Percentiles rank a stretch among this genome's conserved stretches.
phyloP scores from a whole-genome alignment of 1,140 invertebrate genomes.

The Acromyrmex echinatior region DNA sequence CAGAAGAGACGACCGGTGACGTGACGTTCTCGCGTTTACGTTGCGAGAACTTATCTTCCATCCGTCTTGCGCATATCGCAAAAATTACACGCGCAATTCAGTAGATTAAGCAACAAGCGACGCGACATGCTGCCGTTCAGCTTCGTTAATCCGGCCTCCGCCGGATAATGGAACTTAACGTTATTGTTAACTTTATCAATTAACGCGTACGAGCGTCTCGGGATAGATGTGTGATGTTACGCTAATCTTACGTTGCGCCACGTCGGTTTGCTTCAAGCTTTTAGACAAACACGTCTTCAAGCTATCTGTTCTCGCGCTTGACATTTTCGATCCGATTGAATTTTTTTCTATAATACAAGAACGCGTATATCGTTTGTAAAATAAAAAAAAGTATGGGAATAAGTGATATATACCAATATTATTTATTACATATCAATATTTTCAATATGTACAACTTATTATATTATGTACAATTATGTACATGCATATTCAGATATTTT shows the following conservation, averaged over 20 bases:
- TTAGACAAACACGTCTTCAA: neutral
- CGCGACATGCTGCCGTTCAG: neutral
- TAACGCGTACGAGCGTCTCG: neutral
- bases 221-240: neutral
- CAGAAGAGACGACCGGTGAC: neutral
- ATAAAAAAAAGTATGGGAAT: neutral
- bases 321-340: neutral
- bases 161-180: slow-evolving; percentile 12
- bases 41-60: slow-evolving; percentile 18
- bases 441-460: neutral
- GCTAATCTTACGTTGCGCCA: slow-evolving; percentile 13
- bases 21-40: slow-evolving; percentile 32
- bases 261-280: neutral
- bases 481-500: neutral
- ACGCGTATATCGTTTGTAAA: neutral
- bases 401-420: neutral
- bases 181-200: slow-evolving; percentile 53
- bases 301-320: neutral
- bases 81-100: slow-evolving; percentile 51
- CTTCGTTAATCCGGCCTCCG: neutral
- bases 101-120: slow-evolving; percentile 27
- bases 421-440: neutral
- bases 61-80: slow-evolving; percentile 31
- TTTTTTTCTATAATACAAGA: neutral
- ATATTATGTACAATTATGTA: neutral